phyloP scores from a whole-genome alignment of 2,888 invertebrate genomes.

The Maniola hyperantus region DNA sequence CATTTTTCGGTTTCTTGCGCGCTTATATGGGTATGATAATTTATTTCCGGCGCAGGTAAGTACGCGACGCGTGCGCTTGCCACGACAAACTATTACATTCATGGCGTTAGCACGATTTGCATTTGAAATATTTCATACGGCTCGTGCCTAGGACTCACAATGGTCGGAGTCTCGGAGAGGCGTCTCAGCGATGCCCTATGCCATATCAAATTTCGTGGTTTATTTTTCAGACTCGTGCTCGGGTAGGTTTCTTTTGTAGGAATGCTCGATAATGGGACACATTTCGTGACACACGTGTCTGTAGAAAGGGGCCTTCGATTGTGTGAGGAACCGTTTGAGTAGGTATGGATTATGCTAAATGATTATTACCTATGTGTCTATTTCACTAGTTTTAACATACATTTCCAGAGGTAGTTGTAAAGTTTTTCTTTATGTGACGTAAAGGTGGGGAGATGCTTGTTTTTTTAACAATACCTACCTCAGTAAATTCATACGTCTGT shows the following conservation, averaged over 20 bases:
- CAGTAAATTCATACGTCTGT: background rate
- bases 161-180: constrained; percentile 67
- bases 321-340: constrained; percentile 45
- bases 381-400: constrained; percentile 14
- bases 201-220: constrained; percentile 80
- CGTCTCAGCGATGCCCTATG: constrained; percentile 62
- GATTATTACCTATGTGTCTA: constrained; percentile 27
- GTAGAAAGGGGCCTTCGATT: constrained; percentile 58
- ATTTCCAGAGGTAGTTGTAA: background rate
- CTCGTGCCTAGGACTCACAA: constrained; percentile 74
- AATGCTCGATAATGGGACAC: constrained; percentile 64
- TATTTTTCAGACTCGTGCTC: constrained; percentile 78
- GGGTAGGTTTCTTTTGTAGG: constrained; percentile 57
- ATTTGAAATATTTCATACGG: constrained; percentile 80
- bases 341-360: constrained; percentile 43
- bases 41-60: constrained; percentile 71
- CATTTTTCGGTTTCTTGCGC: constrained; percentile 75
- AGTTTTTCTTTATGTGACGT: background rate
- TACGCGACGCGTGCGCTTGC: constrained; percentile 76
- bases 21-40: constrained; percentile 82
- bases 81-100: constrained; percentile 81
- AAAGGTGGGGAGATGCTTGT: no score
- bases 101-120: constrained; percentile 81
- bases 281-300: constrained; percentile 75
- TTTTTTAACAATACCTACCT: background rate